These are phyloP conservation scores for Menura novaehollandiae DNA, from an alignment of 2,113 vertebrate genomes.

Conservation along the genomic window DNA sequence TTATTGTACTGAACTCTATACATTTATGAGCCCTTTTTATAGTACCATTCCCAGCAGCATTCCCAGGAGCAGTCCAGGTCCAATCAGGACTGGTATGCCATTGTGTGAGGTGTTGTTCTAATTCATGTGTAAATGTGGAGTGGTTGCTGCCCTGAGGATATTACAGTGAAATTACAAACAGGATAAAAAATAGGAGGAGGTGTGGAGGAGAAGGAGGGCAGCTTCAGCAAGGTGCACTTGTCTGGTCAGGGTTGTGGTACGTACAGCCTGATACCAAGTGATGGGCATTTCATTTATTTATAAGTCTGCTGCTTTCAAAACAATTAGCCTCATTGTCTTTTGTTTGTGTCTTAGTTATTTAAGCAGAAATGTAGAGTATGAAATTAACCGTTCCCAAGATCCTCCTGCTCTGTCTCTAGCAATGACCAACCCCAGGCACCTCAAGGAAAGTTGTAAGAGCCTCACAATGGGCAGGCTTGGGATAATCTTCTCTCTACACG, in stretches of 20 bases:
- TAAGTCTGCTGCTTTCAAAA: neutral
- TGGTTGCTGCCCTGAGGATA: slow-evolving; percentile 54
- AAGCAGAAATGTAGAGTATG: neutral
- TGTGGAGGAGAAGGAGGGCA: neutral
- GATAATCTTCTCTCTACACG: slow-evolving; percentile 24
- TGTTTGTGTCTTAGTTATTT: neutral
- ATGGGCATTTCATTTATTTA: neutral
- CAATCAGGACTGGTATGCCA: slow-evolving; percentile 52
- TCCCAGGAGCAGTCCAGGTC: slow-evolving; percentile 41
- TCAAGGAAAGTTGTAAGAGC: slow-evolving; percentile 1
- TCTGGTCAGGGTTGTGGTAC: neutral
- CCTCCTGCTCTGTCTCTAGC: neutral
- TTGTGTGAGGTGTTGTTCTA: slow-evolving; percentile 51
- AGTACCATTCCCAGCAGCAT: slow-evolving; percentile 14
- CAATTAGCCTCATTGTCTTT: neutral
- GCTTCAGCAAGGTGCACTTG: neutral
- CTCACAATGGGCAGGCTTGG: slow-evolving; percentile 5
- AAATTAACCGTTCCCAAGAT: neutral
- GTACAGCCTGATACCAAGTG: neutral
- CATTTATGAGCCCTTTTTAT: slow-evolving; percentile 55
- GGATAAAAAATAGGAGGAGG: slow-evolving; percentile 1
- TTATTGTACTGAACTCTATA: neutral
- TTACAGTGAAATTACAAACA: slow-evolving; percentile 47
- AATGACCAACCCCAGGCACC: neutral
- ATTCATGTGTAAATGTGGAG: slow-evolving; percentile 55